Evolutionary conservation across 2,797 vertebrate species (phyloP).

Genomic region (Gymnopithys bicolor): DNA sequence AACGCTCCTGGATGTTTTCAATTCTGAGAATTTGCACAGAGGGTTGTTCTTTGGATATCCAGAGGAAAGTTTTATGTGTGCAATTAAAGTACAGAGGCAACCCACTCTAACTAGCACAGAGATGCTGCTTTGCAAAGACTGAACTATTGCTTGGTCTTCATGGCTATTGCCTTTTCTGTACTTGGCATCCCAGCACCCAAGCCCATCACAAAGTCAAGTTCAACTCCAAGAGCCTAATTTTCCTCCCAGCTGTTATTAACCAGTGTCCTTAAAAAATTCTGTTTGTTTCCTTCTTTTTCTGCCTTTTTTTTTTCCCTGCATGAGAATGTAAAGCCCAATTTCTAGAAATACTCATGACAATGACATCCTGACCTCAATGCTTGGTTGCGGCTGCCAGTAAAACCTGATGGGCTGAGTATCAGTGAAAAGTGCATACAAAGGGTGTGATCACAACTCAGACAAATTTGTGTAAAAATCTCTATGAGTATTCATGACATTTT

Average conservation of each 20-base stretch:
- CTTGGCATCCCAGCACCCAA: not conserved
- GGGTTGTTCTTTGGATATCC: not conserved
- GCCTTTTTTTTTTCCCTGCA: not conserved
- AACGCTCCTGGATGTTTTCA: not conserved
- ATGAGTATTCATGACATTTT: not conserved
- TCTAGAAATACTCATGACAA: not conserved
- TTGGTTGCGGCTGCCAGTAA: not conserved
- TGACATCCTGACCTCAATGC: not conserved
- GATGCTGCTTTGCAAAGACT: not conserved
- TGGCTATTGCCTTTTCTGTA: not conserved
- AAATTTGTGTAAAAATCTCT: not conserved
- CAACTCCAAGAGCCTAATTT: not conserved
- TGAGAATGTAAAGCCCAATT: not conserved
- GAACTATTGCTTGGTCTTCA: not conserved
- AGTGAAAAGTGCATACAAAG: not conserved
- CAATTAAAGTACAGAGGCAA: not conserved
- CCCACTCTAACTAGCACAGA: not conserved
- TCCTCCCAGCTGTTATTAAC: not conserved
- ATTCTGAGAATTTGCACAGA: not conserved
- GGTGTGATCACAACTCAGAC: not conserved
- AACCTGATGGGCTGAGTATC: not conserved
- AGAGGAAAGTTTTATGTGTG: constrained; percentile 1
- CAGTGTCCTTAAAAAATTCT: not conserved
- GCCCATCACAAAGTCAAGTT: not conserved
- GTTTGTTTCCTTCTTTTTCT: not conserved